phyloP scores from a whole-genome alignment of 1,140 invertebrate genomes.

The Pseudomyrmex flavicornis region DNA sequence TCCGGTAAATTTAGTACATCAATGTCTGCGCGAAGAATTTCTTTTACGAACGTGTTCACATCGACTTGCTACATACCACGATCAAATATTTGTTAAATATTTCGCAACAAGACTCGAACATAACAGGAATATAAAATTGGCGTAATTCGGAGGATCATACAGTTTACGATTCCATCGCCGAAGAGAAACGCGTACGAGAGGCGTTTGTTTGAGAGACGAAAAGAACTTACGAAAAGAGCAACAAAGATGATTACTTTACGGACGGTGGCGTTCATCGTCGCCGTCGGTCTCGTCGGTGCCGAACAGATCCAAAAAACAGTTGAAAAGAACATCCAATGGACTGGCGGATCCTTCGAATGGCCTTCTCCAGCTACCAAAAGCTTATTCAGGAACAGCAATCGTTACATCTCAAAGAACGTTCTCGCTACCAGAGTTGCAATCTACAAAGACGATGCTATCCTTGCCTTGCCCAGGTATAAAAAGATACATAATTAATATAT shows the following conservation, averaged over 20 bases:
- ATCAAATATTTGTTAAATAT: slow-evolving; percentile 61
- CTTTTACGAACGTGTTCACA: slow-evolving; percentile 2
- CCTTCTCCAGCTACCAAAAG: slow-evolving; percentile 85
- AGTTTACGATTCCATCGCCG: slow-evolving; percentile 56
- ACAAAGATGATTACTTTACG: slow-evolving; percentile 20
- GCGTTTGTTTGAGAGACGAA: not conserved
- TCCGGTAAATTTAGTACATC: slow-evolving; percentile 5
- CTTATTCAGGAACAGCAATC: slow-evolving; percentile 85
- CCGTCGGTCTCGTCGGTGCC: slow-evolving; percentile 37
- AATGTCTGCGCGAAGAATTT: slow-evolving; percentile 10
- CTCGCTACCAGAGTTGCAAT: slow-evolving; percentile 87
- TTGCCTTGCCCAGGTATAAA: slow-evolving; percentile 86
- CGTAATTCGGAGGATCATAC: slow-evolving; percentile 49
- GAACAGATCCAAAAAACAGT: not conserved
- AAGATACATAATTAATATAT: not conserved
- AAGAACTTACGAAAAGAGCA: not conserved
- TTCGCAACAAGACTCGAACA: slow-evolving; percentile 22
- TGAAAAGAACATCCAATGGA: slow-evolving; percentile 77
- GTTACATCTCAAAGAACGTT: slow-evolving; percentile 86
- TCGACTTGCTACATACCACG: not conserved
- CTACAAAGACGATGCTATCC: slow-evolving; percentile 85
- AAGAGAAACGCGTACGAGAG: not conserved
- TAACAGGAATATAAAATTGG: slow-evolving; percentile 72
- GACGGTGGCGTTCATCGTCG: slow-evolving; percentile 39
- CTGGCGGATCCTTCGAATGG: slow-evolving; percentile 85